Percentiles rank a stretch among this genome's conserved stretches.
phyloP scores from a whole-genome alignment of 2,797 vertebrate genomes.

The Gila robusta region DNA sequence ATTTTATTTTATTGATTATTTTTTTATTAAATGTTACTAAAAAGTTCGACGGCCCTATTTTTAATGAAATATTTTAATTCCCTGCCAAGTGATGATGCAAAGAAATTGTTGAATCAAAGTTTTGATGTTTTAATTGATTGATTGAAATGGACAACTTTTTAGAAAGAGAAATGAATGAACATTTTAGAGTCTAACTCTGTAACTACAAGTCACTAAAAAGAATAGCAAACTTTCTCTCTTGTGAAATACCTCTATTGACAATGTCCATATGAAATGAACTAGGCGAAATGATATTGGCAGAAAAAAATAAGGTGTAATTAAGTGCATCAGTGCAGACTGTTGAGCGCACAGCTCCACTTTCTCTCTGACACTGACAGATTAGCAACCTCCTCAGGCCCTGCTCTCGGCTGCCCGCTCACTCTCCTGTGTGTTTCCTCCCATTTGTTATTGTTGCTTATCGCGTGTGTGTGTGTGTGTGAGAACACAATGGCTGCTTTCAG shows the following conservation, averaged over 20 bases:
- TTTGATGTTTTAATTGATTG: neutral
- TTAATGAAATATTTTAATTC: neutral
- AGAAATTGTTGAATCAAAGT: neutral
- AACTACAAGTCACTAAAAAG: neutral
- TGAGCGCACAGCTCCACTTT: constrained; percentile 36
- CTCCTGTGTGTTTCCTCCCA: constrained; percentile 52
- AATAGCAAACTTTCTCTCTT: neutral
- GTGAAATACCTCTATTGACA: neutral
- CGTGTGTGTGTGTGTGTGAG: constrained; percentile 7
- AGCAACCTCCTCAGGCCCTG: constrained; percentile 51
- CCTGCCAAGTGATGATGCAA: too few relatives aligned
- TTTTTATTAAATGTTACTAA: too few relatives aligned
- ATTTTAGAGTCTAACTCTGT: too few relatives aligned
- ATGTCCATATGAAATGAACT: neutral
- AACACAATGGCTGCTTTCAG: neutral
- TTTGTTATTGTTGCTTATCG: constrained; percentile 56
- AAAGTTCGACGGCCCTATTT: neutral
- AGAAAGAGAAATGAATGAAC: too few relatives aligned
- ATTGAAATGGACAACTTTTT: neutral
- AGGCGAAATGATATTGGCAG: neutral
- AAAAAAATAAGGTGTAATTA: constrained; percentile 52
- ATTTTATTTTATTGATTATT: too few relatives aligned
- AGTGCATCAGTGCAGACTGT: constrained; percentile 54
- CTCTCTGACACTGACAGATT: constrained; percentile 60
- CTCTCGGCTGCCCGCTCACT: constrained; percentile 58